Evolutionary conservation across 2,113 vertebrate genomes (phyloP).

Genomic region (Melanotaenia duboulayi): DNA sequence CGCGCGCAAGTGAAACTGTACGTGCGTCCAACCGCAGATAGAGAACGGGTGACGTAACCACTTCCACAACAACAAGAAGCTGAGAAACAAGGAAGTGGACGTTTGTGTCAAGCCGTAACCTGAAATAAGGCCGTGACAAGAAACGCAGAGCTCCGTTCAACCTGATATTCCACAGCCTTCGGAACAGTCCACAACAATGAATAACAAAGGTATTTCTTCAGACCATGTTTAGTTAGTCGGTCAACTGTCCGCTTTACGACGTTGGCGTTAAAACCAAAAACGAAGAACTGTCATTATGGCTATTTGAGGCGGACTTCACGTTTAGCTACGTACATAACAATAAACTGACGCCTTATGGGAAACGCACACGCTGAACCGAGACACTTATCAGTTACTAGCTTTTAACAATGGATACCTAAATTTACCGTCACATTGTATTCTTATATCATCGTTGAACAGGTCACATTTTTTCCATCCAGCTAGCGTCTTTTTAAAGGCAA

Average conservation of each 20-base stretch:
- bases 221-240: not conserved
- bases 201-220: slow-evolving; percentile 83
- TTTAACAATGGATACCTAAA: not conserved
- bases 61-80: slow-evolving; percentile 81
- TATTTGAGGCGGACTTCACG: slow-evolving; percentile 50
- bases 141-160: slow-evolving; percentile 53
- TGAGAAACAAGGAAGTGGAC: slow-evolving; percentile 85
- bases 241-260: slow-evolving; percentile 37
- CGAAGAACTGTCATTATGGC: slow-evolving; percentile 40
- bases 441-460: not conserved
- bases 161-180: slow-evolving; percentile 35
- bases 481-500: slow-evolving; percentile 40
- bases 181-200: slow-evolving; percentile 74
- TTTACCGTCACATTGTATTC: slow-evolving; percentile 18
- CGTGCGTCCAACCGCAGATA: slow-evolving; percentile 43
- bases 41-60: slow-evolving; percentile 74
- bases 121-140: slow-evolving; percentile 66
- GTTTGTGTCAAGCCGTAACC: slow-evolving; percentile 66
- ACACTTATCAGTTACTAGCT: not conserved
- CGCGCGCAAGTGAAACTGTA: slow-evolving; percentile 29
- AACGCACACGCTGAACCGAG: slow-evolving; percentile 13
- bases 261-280: slow-evolving; percentile 29
- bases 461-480: slow-evolving; percentile 28
- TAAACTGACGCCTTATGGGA: slow-evolving; percentile 38
- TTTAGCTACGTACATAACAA: slow-evolving; percentile 65